phyloP scores from a whole-genome alignment of 2,888 invertebrate species.

The Dasypolia templi region DNA sequence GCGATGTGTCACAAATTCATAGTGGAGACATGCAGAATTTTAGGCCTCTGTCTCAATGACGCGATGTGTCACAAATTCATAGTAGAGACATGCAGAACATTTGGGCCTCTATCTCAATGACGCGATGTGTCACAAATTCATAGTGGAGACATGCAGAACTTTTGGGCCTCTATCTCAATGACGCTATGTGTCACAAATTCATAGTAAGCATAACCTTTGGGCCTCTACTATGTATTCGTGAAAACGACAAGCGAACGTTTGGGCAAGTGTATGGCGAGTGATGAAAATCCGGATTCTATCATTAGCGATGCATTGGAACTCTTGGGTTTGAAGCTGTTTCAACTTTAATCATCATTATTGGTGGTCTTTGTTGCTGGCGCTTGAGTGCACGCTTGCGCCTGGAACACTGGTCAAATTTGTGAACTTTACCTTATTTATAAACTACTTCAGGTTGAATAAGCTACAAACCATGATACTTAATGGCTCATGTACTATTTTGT shows the following conservation, averaged over 20 bases:
- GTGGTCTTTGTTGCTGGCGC: background rate
- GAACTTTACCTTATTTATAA: background rate
- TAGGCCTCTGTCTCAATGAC: no score
- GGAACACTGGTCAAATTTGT: background rate
- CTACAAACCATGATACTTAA: background rate
- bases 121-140: no score
- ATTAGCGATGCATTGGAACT: slow-evolving; percentile 2
- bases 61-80: no score
- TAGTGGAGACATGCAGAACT: no score
- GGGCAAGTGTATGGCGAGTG: slow-evolving; percentile 3
- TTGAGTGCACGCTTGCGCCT: slow-evolving; percentile 10
- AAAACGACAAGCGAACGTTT: slow-evolving; percentile 5
- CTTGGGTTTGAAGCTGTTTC: background rate
- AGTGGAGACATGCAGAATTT: no score
- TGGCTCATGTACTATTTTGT: background rate
- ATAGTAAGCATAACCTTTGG: slow-evolving; percentile 8
- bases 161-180: background rate
- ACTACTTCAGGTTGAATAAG: background rate
- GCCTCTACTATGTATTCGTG: slow-evolving; percentile 4
- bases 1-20: no score
- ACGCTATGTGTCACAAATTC: background rate
- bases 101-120: no score
- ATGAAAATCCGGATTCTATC: slow-evolving; percentile 6
- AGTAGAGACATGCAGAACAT: no score
- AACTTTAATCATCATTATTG: background rate